Evolutionary conservation across 2,888 invertebrate species (phyloP), one percentile per base, ranked within the genome.

Genomic region (Papilio gigon): DNA sequence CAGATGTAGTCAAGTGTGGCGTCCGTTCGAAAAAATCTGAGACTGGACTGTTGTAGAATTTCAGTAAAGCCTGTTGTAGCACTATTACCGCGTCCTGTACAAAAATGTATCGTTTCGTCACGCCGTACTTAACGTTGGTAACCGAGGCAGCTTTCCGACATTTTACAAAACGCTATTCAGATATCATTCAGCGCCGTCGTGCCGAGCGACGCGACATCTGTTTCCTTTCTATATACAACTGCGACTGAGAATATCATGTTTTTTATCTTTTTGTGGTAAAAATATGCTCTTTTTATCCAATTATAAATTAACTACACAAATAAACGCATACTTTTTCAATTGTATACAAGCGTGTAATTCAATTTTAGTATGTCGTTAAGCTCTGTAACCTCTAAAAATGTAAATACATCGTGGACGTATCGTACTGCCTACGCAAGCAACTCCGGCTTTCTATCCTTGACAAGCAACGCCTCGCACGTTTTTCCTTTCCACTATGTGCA

Each of bases 401-500:
- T n/a, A n/a, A n/a, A n/a, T n/a, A n/a, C n/a, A n/a, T n/a, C n/a
- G n/a, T n/a, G n/a, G n/a, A n/a, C n/a, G n/a, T n/a, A n/a, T n/a
- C n/a, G n/a, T n/a, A n/a, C n/a, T n/a, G n/a, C 27, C 27, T 53
- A 30, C 27, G 1, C 8, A 53, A 2, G 27, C n/a, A 14, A 53
- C 50, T 14, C 14, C n/a, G 50, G 25, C 27, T 53, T 27, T n/a
- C 53, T 27, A n/a, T 17, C 65, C 60, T 63, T 56, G 65, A 33
- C 61, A 40, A 47, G n/a, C 65, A 65, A 71, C 72, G 70, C 73
- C 72, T 71, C 81, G 80, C 85, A 87, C 86, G 86, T 84, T 77
- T 76, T 80, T 74, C 78, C 84, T 80, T 84, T 84, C 79, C 69
- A 71, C 71, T 71, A 59, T 75, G 76, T 81, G 78, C 81, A 83